These are phyloP conservation scores for Telenomus remus DNA, from an alignment of 1,140 invertebrate genomes.

Conservation along the genomic window DNA sequence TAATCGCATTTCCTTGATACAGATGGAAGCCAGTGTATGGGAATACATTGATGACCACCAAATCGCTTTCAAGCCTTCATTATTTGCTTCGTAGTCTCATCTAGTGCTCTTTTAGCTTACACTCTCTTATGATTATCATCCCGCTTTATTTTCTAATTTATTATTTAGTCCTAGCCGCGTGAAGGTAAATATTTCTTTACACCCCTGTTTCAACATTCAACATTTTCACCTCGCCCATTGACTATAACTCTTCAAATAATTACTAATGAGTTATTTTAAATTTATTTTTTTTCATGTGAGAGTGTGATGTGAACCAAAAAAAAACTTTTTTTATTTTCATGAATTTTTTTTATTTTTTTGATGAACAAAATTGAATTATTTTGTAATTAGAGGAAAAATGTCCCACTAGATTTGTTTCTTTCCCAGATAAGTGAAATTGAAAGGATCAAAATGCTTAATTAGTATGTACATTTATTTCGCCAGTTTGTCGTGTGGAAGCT, in stretches of 20 bases:
- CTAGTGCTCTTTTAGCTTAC: conserved; percentile 71
- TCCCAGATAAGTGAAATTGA: conserved; percentile 4
- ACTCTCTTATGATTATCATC: conserved; percentile 69
- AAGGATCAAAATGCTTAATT: conserved; percentile 56
- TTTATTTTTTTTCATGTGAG: too few species aligned
- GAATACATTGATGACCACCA: conserved; percentile 71
- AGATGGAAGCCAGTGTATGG: conserved; percentile 76
- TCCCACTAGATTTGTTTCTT: too few species aligned
- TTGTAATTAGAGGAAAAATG: too few species aligned
- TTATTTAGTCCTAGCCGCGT: conserved; percentile 66
- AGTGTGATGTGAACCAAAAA: too few species aligned
- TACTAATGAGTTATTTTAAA: too few species aligned
- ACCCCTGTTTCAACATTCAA: neutral
- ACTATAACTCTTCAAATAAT: too few species aligned
- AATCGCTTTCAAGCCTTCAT: conserved; percentile 72
- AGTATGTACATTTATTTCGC: conserved; percentile 60
- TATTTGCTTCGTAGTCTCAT: conserved; percentile 74
- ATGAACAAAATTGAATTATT: too few species aligned
- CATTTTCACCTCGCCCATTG: conserved; percentile 2
- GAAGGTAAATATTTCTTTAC: conserved; percentile 72
- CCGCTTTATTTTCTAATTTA: conserved; percentile 69
- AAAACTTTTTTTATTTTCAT: too few species aligned
- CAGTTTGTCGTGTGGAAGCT: conserved; percentile 72
- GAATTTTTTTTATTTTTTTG: too few species aligned
- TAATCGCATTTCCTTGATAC: conserved; percentile 63